Evolutionary conservation across 2,888 invertebrate species (phyloP).

Genomic region (Biston betularia): DNA sequence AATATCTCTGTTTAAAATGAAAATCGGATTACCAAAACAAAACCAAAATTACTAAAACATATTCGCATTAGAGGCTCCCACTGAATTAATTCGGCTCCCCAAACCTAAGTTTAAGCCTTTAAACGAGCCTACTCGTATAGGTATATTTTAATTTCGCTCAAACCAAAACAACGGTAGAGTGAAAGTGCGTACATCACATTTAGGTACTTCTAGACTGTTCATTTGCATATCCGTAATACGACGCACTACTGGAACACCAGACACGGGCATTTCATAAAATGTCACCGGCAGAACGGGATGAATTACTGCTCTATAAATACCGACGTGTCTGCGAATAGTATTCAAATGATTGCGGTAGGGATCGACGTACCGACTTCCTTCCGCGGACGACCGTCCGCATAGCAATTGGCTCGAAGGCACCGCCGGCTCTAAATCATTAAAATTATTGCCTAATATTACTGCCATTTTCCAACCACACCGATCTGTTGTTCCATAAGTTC

Average conservation of each 20-base stretch:
- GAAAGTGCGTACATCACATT: slow-evolving; percentile 52
- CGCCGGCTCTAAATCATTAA: slow-evolving; percentile 78
- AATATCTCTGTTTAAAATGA: slow-evolving; percentile 31
- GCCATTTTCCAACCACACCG: slow-evolving; percentile 67
- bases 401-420: slow-evolving; percentile 79
- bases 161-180: slow-evolving; percentile 25
- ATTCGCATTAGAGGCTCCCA: slow-evolving; percentile 35
- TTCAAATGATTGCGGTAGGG: slow-evolving; percentile 82
- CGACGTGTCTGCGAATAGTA: slow-evolving; percentile 73
- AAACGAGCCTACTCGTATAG: slow-evolving; percentile 21
- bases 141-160: slow-evolving; percentile 31
- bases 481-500: slow-evolving; percentile 71
- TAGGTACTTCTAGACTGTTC: slow-evolving; percentile 54
- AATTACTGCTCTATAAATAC: slow-evolving; percentile 80
- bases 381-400: slow-evolving; percentile 77
- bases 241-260: slow-evolving; percentile 58
- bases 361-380: slow-evolving; percentile 82
- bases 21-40: slow-evolving; percentile 37
- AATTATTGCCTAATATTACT: slow-evolving; percentile 83
- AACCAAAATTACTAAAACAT: slow-evolving; percentile 39
- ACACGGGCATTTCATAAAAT: slow-evolving; percentile 74
- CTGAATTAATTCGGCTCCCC: slow-evolving; percentile 36
- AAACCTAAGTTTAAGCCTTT: slow-evolving; percentile 36
- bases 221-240: slow-evolving; percentile 67
- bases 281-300: slow-evolving; percentile 71